Conservation (phyloP, 2,888 invertebrate genomes). For the Nymphalis c-album region DNA sequence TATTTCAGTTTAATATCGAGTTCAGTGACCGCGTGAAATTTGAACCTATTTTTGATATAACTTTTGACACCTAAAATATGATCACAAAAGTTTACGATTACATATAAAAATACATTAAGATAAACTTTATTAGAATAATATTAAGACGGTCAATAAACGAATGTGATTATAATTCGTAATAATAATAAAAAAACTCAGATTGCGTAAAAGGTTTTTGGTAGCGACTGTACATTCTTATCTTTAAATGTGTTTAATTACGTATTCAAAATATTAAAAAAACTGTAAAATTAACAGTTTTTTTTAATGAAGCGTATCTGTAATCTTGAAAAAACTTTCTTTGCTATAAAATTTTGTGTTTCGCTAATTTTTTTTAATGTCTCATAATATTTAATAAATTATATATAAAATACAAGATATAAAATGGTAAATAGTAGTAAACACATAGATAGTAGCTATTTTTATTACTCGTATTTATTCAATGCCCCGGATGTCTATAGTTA, state of each 20-base stretch:
- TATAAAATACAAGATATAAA: too few relatives aligned
- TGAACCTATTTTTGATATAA: neutral
- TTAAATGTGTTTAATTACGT: slow-evolving; percentile 15
- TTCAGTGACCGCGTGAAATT: too few relatives aligned
- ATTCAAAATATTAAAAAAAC: slow-evolving; percentile 14
- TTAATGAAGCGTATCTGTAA: neutral
- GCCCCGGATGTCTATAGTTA: too few relatives aligned
- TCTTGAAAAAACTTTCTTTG: neutral
- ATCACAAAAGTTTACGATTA: neutral
- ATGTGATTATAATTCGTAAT: slow-evolving; percentile 11
- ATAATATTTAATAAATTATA: too few relatives aligned
- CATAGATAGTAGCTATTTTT: too few relatives aligned
- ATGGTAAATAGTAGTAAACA: too few relatives aligned
- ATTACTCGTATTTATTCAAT: too few relatives aligned
- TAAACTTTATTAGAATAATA: slow-evolving; percentile 22
- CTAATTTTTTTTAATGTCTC: neutral
- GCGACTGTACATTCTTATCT: neutral
- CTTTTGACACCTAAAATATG: neutral
- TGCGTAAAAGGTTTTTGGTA: slow-evolving; percentile 9
- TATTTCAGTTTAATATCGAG: too few relatives aligned
- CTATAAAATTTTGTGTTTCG: neutral
- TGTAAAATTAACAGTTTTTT: slow-evolving; percentile 4
- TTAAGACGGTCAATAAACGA: slow-evolving; percentile 6
- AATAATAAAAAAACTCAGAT: slow-evolving; percentile 11
- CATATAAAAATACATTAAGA: slow-evolving; percentile 36